Conservation (phyloP, 2,797 vertebrate species). For the Clarias fuscus region DNA sequence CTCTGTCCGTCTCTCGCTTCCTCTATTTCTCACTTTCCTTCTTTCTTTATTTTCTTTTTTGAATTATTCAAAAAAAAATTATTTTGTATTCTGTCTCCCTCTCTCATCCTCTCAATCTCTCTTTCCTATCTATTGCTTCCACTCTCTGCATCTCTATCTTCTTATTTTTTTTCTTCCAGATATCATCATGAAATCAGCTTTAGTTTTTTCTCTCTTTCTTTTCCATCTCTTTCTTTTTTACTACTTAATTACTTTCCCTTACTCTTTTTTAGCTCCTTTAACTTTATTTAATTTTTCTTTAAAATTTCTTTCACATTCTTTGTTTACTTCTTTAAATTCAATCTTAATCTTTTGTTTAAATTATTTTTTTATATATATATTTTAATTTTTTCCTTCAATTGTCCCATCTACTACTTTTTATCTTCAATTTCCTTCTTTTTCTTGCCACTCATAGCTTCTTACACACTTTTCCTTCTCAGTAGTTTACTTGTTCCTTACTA, state of each 20-base stretch:
- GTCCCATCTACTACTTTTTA: neutral
- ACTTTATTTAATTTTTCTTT: no score
- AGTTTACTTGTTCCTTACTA: neutral
- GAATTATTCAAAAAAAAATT: no score
- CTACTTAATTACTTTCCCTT: neutral
- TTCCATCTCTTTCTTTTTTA: no score
- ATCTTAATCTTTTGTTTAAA: neutral
- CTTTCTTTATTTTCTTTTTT: neutral
- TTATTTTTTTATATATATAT: neutral
- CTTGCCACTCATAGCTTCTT: neutral
- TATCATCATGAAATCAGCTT: neutral
- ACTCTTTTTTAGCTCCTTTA: no score
- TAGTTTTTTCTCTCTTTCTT: neutral
- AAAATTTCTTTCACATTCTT: neutral
- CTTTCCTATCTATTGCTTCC: no score
- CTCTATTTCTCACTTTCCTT: neutral
- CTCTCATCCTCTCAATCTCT: neutral
- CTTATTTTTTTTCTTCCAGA: neutral
- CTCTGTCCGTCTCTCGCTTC: neutral
- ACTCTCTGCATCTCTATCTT: no score
- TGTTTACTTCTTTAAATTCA: neutral
- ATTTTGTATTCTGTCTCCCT: neutral
- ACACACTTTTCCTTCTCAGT: neutral
- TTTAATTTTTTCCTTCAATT: neutral
- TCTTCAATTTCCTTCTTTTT: neutral